These are phyloP conservation scores for Drosophila buzzatii DNA, from an alignment of 2,888 invertebrate genomes.

Conservation along the genomic window DNA sequence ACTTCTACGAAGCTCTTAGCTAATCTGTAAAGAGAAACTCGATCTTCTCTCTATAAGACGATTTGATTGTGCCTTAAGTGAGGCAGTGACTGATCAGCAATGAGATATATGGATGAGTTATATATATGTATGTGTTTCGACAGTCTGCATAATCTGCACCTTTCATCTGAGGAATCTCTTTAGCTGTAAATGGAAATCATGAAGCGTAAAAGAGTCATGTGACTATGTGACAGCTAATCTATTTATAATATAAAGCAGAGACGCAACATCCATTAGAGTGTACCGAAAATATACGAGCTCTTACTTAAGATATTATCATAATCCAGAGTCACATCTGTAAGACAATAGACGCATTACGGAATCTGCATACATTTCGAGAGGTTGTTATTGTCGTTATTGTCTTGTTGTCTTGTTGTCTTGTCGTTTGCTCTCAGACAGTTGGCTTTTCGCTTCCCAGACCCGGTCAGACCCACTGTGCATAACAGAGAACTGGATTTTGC, in stretches of 20 bases:
- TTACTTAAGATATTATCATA: constrained; percentile 49
- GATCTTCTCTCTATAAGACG: not conserved
- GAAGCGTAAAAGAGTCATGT: not conserved
- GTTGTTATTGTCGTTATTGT: constrained; percentile 12
- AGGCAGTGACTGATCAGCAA: too few relatives aligned
- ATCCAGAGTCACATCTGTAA: constrained; percentile 25
- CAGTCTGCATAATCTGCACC: not conserved
- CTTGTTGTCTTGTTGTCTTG: constrained; percentile 3
- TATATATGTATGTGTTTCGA: not conserved
- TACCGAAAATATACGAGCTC: constrained; percentile 10
- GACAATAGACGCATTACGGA: constrained; percentile 51
- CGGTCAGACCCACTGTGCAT: constrained; percentile 67
- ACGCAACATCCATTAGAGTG: constrained; percentile 11
- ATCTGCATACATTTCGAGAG: constrained; percentile 17
- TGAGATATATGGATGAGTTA: too few relatives aligned
- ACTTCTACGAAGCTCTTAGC: constrained; percentile 6
- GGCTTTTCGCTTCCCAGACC: constrained; percentile 23
- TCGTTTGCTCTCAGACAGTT: constrained; percentile 29
- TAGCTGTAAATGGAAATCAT: not conserved
- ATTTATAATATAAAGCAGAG: constrained; percentile 47
- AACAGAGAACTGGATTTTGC: constrained; percentile 71
- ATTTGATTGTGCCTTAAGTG: not conserved
- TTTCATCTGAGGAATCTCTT: not conserved
- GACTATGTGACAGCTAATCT: constrained; percentile 35
- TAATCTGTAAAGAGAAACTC: constrained; percentile 2